phyloP scores from a whole-genome alignment of 2,888 invertebrate species.

The Philonicus albiceps region DNA sequence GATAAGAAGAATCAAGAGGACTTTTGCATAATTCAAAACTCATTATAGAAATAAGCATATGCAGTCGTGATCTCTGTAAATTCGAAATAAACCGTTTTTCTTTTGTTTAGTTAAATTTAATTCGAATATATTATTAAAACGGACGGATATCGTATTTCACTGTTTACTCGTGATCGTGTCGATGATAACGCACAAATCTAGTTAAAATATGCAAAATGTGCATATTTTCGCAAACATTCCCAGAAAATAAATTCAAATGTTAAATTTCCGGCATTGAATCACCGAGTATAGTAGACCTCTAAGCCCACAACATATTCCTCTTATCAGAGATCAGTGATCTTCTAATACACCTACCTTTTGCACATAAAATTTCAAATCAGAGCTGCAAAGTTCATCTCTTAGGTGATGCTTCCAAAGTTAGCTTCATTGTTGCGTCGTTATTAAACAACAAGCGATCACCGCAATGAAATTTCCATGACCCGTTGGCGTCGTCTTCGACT shows the following conservation, averaged over 20 bases:
- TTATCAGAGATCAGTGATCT: background rate
- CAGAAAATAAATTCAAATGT: background rate
- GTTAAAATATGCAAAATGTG: background rate
- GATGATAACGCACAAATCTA: background rate
- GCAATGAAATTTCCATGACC: constrained; percentile 4
- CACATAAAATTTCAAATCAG: background rate
- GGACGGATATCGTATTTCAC: background rate
- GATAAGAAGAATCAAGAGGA: too few species aligned
- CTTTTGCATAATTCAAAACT: too few species aligned
- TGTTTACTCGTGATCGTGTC: background rate
- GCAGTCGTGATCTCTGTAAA: too few species aligned
- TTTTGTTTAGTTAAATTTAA: background rate
- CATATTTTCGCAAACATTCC: background rate
- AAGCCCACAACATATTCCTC: background rate
- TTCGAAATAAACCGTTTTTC: too few species aligned
- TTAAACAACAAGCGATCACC: background rate
- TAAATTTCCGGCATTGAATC: constrained; percentile 29
- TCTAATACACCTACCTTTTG: background rate
- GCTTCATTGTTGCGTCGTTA: background rate
- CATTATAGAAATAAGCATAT: too few species aligned
- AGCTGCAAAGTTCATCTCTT: constrained; percentile 16
- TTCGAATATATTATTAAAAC: background rate
- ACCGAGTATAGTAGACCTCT: background rate
- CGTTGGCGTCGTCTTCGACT: background rate
- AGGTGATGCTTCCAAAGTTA: background rate